Evolutionary conservation across 2,888 invertebrate species (phyloP).

Genomic region (Eilema caniola): DNA sequence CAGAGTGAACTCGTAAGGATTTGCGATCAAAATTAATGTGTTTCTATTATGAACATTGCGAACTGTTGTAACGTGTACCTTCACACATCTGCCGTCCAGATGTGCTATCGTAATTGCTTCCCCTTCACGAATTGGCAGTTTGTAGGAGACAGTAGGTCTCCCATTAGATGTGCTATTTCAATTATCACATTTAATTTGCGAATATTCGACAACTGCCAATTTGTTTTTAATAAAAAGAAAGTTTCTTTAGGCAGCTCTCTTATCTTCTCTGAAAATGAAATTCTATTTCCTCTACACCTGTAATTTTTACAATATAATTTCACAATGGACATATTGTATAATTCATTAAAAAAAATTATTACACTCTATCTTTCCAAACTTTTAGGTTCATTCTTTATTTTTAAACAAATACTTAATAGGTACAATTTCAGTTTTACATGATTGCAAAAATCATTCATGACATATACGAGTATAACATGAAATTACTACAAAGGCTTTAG

Average conservation of each 20-base stretch:
- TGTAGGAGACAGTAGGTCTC: slow-evolving; percentile 56
- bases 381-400: slow-evolving; percentile 28
- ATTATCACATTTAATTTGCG: slow-evolving; percentile 42
- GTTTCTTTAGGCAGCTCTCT: slow-evolving; percentile 69
- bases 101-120: slow-evolving; percentile 80
- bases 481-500: slow-evolving; percentile 25
- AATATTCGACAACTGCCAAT: slow-evolving; percentile 74
- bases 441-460: slow-evolving; percentile 39
- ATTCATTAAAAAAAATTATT: not conserved
- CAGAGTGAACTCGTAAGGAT: slow-evolving; percentile 94
- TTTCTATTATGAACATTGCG: slow-evolving; percentile 80
- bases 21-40: slow-evolving; percentile 83
- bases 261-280: slow-evolving; percentile 63
- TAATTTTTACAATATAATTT: slow-evolving; percentile 27
- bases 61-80: slow-evolving; percentile 85
- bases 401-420: slow-evolving; percentile 32
- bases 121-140: slow-evolving; percentile 82
- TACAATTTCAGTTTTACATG: slow-evolving; percentile 45
- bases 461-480: slow-evolving; percentile 21
- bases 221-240: slow-evolving; percentile 65
- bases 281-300: slow-evolving; percentile 33
- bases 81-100: slow-evolving; percentile 85
- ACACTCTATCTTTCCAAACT: slow-evolving; percentile 16
- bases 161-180: slow-evolving; percentile 39
- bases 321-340: not conserved